phyloP scores from a whole-genome alignment of 2,113 vertebrate species.

The Eulacestoma nigropectus region DNA sequence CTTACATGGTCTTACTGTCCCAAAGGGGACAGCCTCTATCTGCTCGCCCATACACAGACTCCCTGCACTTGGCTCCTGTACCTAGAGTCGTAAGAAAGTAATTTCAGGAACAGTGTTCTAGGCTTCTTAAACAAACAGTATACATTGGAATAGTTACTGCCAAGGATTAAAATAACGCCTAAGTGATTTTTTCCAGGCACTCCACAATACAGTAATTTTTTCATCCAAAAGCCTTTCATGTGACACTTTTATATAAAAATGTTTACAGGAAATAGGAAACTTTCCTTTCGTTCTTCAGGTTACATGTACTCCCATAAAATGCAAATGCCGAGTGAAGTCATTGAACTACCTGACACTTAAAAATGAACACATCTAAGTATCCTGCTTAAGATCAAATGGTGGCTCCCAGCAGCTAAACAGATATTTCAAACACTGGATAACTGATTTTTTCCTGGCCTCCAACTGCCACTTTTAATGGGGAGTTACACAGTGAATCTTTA shows the following conservation, averaged over 20 bases:
- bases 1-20: conserved; percentile 42
- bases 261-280: conserved; percentile 66
- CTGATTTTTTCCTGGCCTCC: conserved; percentile 14
- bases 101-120: conserved; percentile 14
- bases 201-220: conserved; percentile 36
- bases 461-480: background rate
- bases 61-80: background rate
- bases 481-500: background rate
- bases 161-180: conserved; percentile 49
- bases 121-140: conserved; percentile 62
- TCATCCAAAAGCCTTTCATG: conserved; percentile 63
- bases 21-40: conserved; percentile 17
- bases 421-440: conserved; percentile 59
- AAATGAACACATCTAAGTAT: conserved; percentile 52
- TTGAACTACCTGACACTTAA: conserved; percentile 47
- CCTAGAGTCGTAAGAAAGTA: conserved; percentile 41
- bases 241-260: conserved; percentile 68
- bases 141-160: conserved; percentile 35
- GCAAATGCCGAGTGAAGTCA: background rate
- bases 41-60: background rate
- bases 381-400: conserved; percentile 66
- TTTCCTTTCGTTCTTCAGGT: conserved; percentile 46
- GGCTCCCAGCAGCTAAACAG: conserved; percentile 40
- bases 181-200: conserved; percentile 70
- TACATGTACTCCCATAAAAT: conserved; percentile 28